Percentiles rank a stretch among this genome's conserved stretches.
phyloP scores from a whole-genome alignment of 1,140 invertebrate genomes.

The Ooceraea biroi region DNA sequence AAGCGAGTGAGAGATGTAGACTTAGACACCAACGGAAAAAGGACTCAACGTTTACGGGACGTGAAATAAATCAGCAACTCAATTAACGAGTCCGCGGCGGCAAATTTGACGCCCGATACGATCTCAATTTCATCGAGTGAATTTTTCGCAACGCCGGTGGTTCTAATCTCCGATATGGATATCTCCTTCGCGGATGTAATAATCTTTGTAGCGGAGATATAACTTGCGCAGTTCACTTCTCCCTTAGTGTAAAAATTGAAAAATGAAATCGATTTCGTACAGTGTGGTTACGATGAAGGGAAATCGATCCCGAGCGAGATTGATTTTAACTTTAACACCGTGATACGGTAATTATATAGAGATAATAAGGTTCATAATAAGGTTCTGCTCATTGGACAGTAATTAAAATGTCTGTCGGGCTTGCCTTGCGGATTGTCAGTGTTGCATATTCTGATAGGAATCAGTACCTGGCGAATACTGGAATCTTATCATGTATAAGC shows the following conservation, averaged over 20 bases:
- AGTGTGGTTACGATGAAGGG: conserved; percentile 38
- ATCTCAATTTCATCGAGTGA: conserved; percentile 62
- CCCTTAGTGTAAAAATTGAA: conserved; percentile 42
- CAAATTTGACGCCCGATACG: conserved; percentile 64
- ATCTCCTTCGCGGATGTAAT: conserved; percentile 53
- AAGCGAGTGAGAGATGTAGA: background rate
- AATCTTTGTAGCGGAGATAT: conserved; percentile 49
- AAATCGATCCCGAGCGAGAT: conserved; percentile 71
- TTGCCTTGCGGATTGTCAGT: conserved; percentile 32
- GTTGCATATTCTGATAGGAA: conserved; percentile 36
- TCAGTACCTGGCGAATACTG: conserved; percentile 20
- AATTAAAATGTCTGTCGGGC: conserved; percentile 67
- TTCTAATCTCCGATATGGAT: conserved; percentile 58
- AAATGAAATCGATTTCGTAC: conserved; percentile 71
- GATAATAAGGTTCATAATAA: conserved; percentile 71
- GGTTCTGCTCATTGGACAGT: conserved; percentile 51
- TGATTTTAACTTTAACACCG: conserved; percentile 69
- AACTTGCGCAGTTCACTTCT: conserved; percentile 32
- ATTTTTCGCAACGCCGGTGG: background rate
- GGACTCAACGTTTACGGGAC: background rate
- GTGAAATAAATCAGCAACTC: conserved; percentile 66
- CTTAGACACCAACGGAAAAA: background rate
- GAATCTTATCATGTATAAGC: conserved; percentile 45
- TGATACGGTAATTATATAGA: conserved; percentile 46
- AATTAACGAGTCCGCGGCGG: conserved; percentile 59